Evolutionary conservation across 2,113 vertebrate species (phyloP).

Genomic region (Spheniscus mendiculus): DNA sequence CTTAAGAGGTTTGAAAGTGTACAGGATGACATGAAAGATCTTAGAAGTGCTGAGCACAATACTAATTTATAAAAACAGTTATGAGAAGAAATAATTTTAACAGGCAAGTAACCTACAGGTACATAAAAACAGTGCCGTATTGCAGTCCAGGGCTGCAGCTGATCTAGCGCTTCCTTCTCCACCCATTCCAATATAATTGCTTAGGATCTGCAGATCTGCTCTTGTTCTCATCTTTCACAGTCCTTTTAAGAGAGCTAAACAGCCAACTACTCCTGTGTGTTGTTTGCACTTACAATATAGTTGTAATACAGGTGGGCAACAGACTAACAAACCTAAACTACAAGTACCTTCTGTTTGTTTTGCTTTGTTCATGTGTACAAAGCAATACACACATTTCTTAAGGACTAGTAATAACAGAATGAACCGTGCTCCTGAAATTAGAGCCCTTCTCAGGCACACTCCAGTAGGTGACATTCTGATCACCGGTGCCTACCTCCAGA

Average conservation of each 20-base stretch:
- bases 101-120: background rate
- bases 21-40: background rate
- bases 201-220: background rate
- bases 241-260: background rate
- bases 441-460: fast-evolving
- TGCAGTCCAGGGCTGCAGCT: background rate
- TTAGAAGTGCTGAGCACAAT: background rate
- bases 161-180: background rate
- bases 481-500: background rate
- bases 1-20: background rate
- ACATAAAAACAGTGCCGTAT: background rate
- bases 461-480: background rate
- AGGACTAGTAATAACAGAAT: background rate
- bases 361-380: background rate
- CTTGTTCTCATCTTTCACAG: background rate
- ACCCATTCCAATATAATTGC: too few species aligned
- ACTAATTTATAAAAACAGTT: background rate
- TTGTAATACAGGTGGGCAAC: background rate
- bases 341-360: background rate
- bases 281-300: background rate
- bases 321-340: background rate
- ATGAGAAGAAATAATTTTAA: background rate
- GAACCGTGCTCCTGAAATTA: background rate
- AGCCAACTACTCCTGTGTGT: too few species aligned
- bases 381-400: fast-evolving